Evolutionary conservation across 2,888 invertebrate species (phyloP), one percentile per base, ranked within the genome.

Genomic region (Dascillus cervinus): DNA sequence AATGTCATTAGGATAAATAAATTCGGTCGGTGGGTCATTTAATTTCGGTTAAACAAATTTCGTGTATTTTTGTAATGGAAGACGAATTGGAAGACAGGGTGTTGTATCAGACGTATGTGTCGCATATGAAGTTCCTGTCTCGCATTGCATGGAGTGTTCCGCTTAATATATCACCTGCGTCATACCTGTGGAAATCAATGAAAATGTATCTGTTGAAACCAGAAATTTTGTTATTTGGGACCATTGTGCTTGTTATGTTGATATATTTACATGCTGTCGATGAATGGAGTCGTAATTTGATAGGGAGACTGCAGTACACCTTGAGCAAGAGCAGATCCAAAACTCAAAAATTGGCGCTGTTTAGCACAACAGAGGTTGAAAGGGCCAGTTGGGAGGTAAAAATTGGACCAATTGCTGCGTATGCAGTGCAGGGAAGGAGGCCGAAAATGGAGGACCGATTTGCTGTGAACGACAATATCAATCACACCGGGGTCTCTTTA

Each of bases 391-490:
- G 91, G 90, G 82, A 90, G 55, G 67, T 82, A 38, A 76, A 79
- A 54, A 77, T 81, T 26, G 75, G 75, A 3, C 71, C 81, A 40
- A 80, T 87, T 48, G 87, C 89, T 13, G 90, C 82, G 22, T 94
- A 85, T 65, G 92, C 94, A 13, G 78, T 95, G 39, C 86, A 90
- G 65, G 95, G 95, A 2, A 74, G 90, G 43, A 70, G 94, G 54
- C 79, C 84, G 41, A 83, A 83, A 46, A 95, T 95, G 94, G 95
- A 95, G 70, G 94, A 95, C 64, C 74, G 92, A 55, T 94, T 89
- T 63, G 87, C 89, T 32, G 78, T 92, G 29, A 82, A 88, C 46
- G 83, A 85, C 62, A 82, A 90, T 56, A 79, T 90, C 30, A 82
- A 85, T 59, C 77, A 81, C 47, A 87, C 89, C 11, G 87, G 84